phyloP scores from a whole-genome alignment of 2,888 invertebrate genomes.

The Spilarctia lutea region DNA sequence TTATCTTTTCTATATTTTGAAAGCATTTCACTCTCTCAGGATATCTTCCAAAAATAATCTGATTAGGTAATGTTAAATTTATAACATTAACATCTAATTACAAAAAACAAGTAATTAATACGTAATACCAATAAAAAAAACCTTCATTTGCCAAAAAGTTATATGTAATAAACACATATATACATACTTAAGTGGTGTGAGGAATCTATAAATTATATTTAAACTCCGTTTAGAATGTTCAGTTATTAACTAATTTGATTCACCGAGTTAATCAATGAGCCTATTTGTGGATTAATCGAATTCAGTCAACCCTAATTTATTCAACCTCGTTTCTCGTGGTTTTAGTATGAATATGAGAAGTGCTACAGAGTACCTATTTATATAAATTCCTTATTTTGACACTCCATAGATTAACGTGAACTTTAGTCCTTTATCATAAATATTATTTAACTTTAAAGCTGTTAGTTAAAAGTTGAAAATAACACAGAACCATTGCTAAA shows the following conservation, averaged over 20 bases:
- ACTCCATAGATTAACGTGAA: too few species aligned
- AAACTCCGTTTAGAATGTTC: neutral
- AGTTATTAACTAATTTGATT: neutral
- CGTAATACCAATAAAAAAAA: neutral
- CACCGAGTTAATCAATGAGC: neutral
- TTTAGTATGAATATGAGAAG: neutral
- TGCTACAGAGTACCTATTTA: neutral
- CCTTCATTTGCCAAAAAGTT: neutral
- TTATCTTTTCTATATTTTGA: neutral
- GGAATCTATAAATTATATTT: neutral
- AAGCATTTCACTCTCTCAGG: neutral
- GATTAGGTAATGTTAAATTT: neutral
- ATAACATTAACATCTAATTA: neutral
- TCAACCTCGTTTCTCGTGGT: neutral
- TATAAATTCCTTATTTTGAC: neutral
- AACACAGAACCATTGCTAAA: too few species aligned
- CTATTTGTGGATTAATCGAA: neutral
- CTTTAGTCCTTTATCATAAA: too few species aligned
- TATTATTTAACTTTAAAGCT: too few species aligned
- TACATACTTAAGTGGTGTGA: neutral
- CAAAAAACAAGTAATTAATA: neutral
- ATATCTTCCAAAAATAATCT: neutral
- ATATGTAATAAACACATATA: neutral
- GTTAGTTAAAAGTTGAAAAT: too few species aligned
- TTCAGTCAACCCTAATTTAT: neutral